Percentiles rank a stretch among this genome's conserved stretches.
Evolutionary conservation across 35 echinoderm and acorn worm genomes (phyloP).

Genomic region (Amphiura filiformis): DNA sequence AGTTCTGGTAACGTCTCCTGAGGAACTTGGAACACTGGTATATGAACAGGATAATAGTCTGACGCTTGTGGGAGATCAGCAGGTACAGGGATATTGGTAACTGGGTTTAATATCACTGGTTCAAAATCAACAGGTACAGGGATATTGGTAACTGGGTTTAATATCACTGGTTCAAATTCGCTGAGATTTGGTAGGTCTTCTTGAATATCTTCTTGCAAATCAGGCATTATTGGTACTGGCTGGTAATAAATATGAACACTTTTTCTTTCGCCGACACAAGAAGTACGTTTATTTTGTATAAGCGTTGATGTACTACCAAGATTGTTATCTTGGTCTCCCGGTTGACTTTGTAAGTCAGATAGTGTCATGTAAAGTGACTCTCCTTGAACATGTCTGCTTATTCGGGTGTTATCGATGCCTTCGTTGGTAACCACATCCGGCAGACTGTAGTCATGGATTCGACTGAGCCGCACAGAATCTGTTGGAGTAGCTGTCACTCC

Average conservation of each 20-base stretch:
- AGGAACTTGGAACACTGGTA: not conserved
- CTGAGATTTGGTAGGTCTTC: not conserved
- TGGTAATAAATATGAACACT: not conserved
- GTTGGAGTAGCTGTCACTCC: not conserved
- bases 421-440: not conserved
- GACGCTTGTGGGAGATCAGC: not conserved
- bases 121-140: not conserved
- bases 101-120: not conserved
- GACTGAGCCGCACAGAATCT: not conserved
- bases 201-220: not conserved
- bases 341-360: not conserved
- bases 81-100: not conserved
- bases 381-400: not conserved
- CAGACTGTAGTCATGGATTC: not conserved
- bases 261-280: not conserved
- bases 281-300: not conserved
- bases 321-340: not conserved
- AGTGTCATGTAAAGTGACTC: not conserved
- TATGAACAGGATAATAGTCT: not conserved
- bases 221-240: not conserved
- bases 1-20: not conserved
- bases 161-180: not conserved
- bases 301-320: not conserved
- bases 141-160: not conserved
- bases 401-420: not conserved